These are phyloP conservation scores for Platysteira castanea DNA, from an alignment of 2,113 vertebrate species.

Conservation along the genomic window DNA sequence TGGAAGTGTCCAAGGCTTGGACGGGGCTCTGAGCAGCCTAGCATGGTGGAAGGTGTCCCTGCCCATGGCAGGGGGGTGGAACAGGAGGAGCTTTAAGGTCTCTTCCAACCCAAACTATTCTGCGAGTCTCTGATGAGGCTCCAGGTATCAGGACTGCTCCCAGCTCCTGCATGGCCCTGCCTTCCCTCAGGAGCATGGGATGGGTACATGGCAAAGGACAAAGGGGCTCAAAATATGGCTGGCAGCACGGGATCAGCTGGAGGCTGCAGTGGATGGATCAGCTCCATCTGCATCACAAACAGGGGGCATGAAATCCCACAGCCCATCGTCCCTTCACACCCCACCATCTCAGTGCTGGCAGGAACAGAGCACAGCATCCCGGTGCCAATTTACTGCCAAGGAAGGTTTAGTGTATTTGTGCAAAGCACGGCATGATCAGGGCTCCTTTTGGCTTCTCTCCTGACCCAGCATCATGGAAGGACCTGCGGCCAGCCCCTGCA, in stretches of 20 bases:
- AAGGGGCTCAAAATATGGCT: not conserved
- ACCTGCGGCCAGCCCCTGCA: not conserved
- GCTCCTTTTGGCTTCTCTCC: not conserved
- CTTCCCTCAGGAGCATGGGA: not conserved
- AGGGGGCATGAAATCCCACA: rapidly evolving
- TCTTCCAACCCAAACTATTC: not conserved
- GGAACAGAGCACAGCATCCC: not conserved
- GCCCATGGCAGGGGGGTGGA: not conserved
- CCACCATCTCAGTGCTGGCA: not conserved
- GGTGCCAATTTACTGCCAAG: not conserved
- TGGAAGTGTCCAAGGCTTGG: not conserved
- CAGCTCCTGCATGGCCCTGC: not conserved
- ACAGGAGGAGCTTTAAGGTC: not conserved
- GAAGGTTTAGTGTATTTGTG: not conserved
- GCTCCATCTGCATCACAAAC: rapidly evolving
- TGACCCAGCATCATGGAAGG: not conserved
- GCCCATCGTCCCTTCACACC: not conserved
- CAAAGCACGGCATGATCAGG: not conserved
- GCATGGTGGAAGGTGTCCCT: not conserved
- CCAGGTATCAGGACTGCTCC: not conserved
- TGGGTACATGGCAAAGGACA: not conserved
- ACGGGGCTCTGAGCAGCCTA: rapidly evolving
- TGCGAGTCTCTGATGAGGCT: not conserved
- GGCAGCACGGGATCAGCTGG: rapidly evolving
- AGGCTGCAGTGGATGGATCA: not conserved